Base-by-base conservation (phyloP, 2,113 vertebrate genomes). In the Nannospalax galili region DNA sequence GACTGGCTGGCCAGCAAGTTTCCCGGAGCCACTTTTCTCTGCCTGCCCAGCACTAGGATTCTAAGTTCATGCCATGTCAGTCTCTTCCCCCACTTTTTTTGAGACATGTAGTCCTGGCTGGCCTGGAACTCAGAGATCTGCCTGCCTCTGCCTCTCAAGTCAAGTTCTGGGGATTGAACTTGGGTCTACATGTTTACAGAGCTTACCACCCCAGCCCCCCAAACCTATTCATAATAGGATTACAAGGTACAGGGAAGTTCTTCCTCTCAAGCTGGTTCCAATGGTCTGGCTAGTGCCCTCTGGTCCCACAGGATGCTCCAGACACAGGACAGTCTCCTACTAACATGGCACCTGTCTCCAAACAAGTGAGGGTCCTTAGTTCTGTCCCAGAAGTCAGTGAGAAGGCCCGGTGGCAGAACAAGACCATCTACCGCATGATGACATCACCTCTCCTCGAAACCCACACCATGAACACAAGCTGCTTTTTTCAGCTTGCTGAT, bases 361-460 rank as follows among this genome's bases (percentile, higher is more conserved):
- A 48, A n/a, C n/a, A n/a, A n/a, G 37, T 12, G 74, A 52, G 1
- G n/a, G 26, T 64, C 40, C n/a, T 45, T 32, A 40, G 64, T 40
- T 85, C 6, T 42, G 24, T 28, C 32, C 64, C 7, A 40, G 65
- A 95, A 64, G 28, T 37, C 56, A 58, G 56, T 58, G 56, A 58
- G 56, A 17, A 86, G 35, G 52, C 45, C 1, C 40, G 16, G 19
- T 16, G 32, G 45, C 5, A 10, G 65, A 42, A n/a, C 42, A 84
- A 28, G 84, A 96, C 96, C 16, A 85, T 56, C 42, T 96, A 92
- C 86, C 93, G 84, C 92, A 56, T 1, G 32, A 32, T 3, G 5
- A 73, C 80, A 67, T 9, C 65, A 64, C 8, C n/a, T 84, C 35
- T 84, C 42, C 89, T 90, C 56, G 70, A 73, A 86, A 80, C n/a